Base-by-base conservation (phyloP, 2,113 vertebrate genomes). In the Caretta caretta region DNA sequence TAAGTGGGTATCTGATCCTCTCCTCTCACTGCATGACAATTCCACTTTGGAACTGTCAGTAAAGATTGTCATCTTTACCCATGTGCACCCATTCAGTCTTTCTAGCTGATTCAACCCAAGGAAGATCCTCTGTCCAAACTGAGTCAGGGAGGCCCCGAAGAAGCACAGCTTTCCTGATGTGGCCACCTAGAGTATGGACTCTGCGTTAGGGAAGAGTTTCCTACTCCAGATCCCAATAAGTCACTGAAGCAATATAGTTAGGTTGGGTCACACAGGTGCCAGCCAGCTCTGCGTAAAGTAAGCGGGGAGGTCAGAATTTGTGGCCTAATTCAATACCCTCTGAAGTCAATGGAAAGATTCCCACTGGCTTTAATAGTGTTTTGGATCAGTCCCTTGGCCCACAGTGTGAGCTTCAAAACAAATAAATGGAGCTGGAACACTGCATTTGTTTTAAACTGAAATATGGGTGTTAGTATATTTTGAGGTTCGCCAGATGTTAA, bases 401-500 rank as follows among this genome's bases (percentile, higher is more conserved):
- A 11, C 24, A 89, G 27, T 35, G 88, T 65, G 82, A 84, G 8
- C 65, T 96, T 95, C 10, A 29, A 91, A 91, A 93, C 24, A 91
- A 91, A 92, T 65, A 80, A 93, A 85, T 0, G 3, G 31, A 16
- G 3, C 48, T 91, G 59, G 81, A 94, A 90, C 8, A 29, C 10
- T 80, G 59, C 42, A 59, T 84, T 91, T 91, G 75, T 91, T 93
- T 92, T 87, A 93, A 84, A 56, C 59, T 89, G 54, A 93, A 91
- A 93, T 94, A 93, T 24, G 88, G 27, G 86, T 56, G 1, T 95
- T 97, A 94, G 95, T 96, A 95, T 75, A 86, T 76, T 96, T 95
- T 91, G 86, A 94, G 80, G 86, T 96, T 96, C 90, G 91, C 82
- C 95, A 84, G 97, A 93, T 94, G 96, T 87, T 96, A 97, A 95